Conservation (phyloP, 1,140 invertebrate genomes). For the Watersipora subatra region DNA sequence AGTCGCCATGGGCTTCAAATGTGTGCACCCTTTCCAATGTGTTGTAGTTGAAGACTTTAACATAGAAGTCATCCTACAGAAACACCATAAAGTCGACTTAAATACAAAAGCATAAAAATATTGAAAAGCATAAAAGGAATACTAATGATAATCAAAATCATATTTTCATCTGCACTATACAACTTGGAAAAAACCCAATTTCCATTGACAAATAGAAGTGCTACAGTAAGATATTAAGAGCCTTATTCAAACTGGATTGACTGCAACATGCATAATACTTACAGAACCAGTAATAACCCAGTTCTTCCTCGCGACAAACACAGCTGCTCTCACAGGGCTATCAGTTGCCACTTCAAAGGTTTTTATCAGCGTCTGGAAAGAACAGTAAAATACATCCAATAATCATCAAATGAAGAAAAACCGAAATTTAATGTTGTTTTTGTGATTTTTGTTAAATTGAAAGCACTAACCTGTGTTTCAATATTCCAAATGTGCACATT, state of each 20-base stretch:
- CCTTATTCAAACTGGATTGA: too few species aligned
- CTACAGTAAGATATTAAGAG: too few species aligned
- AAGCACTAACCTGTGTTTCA: constrained; percentile 60
- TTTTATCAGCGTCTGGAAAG: constrained; percentile 61
- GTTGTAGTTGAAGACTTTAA: constrained; percentile 96
- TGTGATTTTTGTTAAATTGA: background rate
- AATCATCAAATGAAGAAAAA: constrained; percentile 1
- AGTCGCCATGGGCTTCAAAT: constrained; percentile 97
- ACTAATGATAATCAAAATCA: background rate
- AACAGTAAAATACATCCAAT: too few species aligned
- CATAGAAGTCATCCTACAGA: constrained; percentile 49
- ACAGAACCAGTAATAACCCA: constrained; percentile 95
- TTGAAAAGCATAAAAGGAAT: background rate
- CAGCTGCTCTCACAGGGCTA: constrained; percentile 81
- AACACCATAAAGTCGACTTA: background rate
- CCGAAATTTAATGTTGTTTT: background rate
- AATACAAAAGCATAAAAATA: background rate
- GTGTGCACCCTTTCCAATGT: constrained; percentile 86
- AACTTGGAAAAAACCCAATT: too few species aligned
- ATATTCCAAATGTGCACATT: constrained; percentile 99
- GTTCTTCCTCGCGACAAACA: constrained; percentile 92
- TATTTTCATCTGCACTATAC: background rate
- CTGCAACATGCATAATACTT: too few species aligned
- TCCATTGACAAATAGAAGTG: too few species aligned
- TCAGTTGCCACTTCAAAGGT: constrained; percentile 84